Evolutionary conservation across 2,797 vertebrate species (phyloP).

Genomic region (Sphaeramia orbicularis): DNA sequence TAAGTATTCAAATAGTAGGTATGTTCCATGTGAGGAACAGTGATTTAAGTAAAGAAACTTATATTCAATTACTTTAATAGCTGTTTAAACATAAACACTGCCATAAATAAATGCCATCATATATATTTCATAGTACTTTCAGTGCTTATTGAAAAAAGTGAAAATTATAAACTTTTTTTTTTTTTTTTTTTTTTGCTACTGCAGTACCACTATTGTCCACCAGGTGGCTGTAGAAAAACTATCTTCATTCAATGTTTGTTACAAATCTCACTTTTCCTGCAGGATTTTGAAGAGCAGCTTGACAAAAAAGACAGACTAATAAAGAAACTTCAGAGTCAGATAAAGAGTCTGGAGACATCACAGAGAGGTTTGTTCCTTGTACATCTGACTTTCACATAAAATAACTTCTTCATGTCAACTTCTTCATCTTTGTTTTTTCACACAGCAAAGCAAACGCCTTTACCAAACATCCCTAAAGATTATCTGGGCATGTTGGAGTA

Average conservation of each 20-base stretch:
- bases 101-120: no score
- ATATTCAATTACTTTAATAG: no score
- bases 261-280: conserved; percentile 12
- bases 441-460: conserved; percentile 82
- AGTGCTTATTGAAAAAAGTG: no score
- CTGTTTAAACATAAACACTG: no score
- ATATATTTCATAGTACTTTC: no score
- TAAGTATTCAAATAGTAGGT: no score
- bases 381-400: background rate
- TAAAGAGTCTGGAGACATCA: conserved; percentile 90
- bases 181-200: no score
- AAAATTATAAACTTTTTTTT: no score
- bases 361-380: conserved; percentile 84
- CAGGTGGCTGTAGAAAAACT: background rate
- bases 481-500: conserved; percentile 97
- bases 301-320: conserved; percentile 94
- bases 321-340: conserved; percentile 92
- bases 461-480: conserved; percentile 83
- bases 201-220: no score
- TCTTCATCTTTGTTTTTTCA: conserved; percentile 30
- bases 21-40: no score
- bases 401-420: background rate
- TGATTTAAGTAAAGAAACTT: no score
- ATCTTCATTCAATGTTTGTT: background rate
- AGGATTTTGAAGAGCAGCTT: conserved; percentile 95